Percentiles rank a stretch among this genome's conserved stretches.
phyloP scores from a whole-genome alignment of 2,797 vertebrate species.

The Decapterus maruadsi region DNA sequence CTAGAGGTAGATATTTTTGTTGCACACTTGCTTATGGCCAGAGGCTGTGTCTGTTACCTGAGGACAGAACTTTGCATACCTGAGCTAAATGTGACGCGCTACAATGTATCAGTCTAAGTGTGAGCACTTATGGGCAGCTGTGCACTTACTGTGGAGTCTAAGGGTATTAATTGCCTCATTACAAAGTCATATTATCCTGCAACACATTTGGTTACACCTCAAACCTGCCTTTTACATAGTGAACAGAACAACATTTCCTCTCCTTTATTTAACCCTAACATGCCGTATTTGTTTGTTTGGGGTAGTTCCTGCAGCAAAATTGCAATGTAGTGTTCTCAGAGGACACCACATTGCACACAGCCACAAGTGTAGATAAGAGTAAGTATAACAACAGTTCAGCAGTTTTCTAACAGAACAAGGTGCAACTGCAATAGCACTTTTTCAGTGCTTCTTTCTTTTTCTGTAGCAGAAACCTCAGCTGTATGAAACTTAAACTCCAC shows the following conservation, averaged over 20 bases:
- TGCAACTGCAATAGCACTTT: not conserved
- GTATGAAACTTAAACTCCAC: constrained; percentile 9
- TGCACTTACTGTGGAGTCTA: not conserved
- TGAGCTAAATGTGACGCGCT: constrained; percentile 29
- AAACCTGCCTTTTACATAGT: not conserved
- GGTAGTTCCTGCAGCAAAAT: not conserved
- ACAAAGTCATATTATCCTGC: not conserved
- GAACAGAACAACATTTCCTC: not conserved
- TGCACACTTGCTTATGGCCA: constrained; percentile 42
- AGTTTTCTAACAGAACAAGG: constrained; percentile 3
- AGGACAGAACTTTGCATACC: constrained; percentile 28
- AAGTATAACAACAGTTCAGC: not conserved
- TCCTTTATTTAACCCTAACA: not conserved
- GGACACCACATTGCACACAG: not conserved
- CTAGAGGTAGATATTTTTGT: constrained; percentile 60
- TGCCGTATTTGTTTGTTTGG: not conserved
- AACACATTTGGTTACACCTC: not conserved
- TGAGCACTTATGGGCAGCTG: not conserved
- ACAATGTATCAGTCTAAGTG: constrained; percentile 27
- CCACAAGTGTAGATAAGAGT: not conserved
- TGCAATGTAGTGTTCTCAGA: not conserved
- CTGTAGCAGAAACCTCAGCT: constrained; percentile 17
- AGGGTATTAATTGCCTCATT: not conserved
- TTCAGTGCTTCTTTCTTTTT: not conserved
- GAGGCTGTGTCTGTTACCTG: constrained; percentile 41